Evolutionary conservation across 2,888 invertebrate genomes (phyloP).

Genomic region (Acleris laterana): DNA sequence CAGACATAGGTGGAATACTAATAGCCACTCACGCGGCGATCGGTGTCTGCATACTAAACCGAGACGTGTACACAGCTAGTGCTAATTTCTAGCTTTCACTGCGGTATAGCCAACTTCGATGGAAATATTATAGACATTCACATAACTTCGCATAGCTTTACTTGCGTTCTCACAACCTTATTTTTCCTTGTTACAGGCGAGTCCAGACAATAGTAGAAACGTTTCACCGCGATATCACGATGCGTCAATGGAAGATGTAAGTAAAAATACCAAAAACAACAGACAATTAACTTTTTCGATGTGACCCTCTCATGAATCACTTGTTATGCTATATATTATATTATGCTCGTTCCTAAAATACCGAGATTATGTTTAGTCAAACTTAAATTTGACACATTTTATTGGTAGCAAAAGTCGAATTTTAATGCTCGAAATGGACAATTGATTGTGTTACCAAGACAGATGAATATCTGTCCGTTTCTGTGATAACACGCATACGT

Average conservation of each 20-base stretch:
- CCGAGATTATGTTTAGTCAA: no score
- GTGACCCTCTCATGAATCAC: background rate
- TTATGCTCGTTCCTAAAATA: no score
- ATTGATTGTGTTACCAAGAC: no score
- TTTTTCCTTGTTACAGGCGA: constrained; percentile 73
- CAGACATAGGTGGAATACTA: constrained; percentile 68
- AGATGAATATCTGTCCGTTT: no score
- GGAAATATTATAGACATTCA: constrained; percentile 2
- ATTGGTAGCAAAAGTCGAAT: no score
- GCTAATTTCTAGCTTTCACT: constrained; percentile 35
- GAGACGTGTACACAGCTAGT: constrained; percentile 20
- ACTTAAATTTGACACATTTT: no score
- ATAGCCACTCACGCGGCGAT: constrained; percentile 49
- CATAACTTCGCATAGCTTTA: background rate
- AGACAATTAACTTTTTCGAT: background rate
- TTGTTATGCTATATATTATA: no score
- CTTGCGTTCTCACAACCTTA: background rate
- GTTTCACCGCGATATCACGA: constrained; percentile 79
- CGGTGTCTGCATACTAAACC: constrained; percentile 42
- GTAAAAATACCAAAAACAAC: constrained; percentile 43
- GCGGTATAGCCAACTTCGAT: background rate
- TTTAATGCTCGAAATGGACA: no score
- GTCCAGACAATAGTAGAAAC: constrained; percentile 81
- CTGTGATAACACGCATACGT: no score
- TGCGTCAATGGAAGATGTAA: constrained; percentile 80